Evolutionary conservation across 2,113 vertebrate genomes (phyloP), one percentile per base, ranked within the genome.

Genomic region (Odontophorus gujanensis): DNA sequence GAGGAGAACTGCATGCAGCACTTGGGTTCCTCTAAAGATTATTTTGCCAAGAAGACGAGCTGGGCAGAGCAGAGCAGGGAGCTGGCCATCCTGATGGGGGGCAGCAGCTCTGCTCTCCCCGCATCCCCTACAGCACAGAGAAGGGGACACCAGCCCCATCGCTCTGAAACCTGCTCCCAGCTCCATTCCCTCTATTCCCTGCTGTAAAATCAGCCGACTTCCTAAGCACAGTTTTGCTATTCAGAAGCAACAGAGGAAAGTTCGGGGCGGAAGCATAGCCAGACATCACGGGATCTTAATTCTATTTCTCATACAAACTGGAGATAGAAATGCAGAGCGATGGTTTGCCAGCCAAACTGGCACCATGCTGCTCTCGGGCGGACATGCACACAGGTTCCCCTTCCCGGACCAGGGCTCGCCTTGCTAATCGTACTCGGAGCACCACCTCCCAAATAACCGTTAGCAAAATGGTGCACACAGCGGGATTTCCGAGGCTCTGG

Each of bases 161-260:
- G 1, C 38, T 9, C 3, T 22, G 55, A 55, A 78, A 18, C 13
- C 43, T 9, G 6, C 14, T 62, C 57, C 72, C 43, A 2, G 47
- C 1, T 10, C 4, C 4, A 0, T 53, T 53, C 51, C 51, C 1
- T 10, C 4, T 4, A 0, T 53, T 53, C 51, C 51, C 26, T 53
- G 51, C 51, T 4, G 20, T 6, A 50, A 2, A 2, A 61, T 19
- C 19, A 26, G 16, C 9, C 0, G 0, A 16, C 4, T 68, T 62
- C n/a, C 19, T 50, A 36, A 59, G 2, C 62, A 5, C 62, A 4
- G 61, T 47, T 43, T 21, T 2, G 3, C 18, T 15, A 1, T 22
- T 25, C 43, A 3, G 3, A 2, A 5, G 38, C 80, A 62, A 8
- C 36, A 2, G 45, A 43, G 63, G 53, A 8, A 28, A 75, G 66